Evolutionary conservation across 2,113 vertebrate species (phyloP).

Genomic region (Strix aluco): DNA sequence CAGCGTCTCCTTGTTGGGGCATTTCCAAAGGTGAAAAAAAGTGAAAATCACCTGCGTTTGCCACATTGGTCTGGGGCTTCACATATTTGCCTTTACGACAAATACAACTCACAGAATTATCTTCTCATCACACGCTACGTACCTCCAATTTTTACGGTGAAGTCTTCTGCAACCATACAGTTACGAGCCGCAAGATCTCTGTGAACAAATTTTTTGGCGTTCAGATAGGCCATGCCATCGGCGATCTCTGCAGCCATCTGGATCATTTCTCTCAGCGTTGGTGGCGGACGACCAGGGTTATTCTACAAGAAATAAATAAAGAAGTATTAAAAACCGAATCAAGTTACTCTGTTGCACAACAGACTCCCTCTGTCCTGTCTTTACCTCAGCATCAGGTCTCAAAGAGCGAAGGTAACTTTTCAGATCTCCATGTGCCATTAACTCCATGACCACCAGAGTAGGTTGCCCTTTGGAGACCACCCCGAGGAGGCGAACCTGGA

Average conservation of each 20-base stretch:
- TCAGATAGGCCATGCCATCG: constrained; percentile 97
- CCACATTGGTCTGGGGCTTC: fast-evolving
- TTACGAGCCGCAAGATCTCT: constrained; percentile 95
- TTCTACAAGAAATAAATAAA: constrained; percentile 70
- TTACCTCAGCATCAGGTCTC: constrained; percentile 92
- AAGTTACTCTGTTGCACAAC: not conserved
- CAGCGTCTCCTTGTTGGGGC: too few species aligned
- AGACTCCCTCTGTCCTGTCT: not conserved
- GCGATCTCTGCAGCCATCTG: constrained; percentile 97
- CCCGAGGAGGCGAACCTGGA: constrained; percentile 91
- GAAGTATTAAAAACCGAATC: not conserved
- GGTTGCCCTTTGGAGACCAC: constrained; percentile 97
- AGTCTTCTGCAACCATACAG: constrained; percentile 98
- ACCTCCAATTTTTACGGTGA: constrained; percentile 97
- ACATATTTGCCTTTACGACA: not conserved
- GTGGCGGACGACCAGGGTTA: constrained; percentile 88
- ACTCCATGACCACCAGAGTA: constrained; percentile 94
- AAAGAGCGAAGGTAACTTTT: constrained; percentile 93
- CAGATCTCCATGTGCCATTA: constrained; percentile 95
- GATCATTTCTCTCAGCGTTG: constrained; percentile 90
- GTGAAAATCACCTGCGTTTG: not conserved
- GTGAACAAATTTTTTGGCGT: constrained; percentile 98
- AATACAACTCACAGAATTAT: fast-evolving
- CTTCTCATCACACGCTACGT: not conserved
- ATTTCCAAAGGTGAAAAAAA: not conserved